Conservation (phyloP, 2,888 invertebrate species). For the Blastobasis lacticolella region DNA sequence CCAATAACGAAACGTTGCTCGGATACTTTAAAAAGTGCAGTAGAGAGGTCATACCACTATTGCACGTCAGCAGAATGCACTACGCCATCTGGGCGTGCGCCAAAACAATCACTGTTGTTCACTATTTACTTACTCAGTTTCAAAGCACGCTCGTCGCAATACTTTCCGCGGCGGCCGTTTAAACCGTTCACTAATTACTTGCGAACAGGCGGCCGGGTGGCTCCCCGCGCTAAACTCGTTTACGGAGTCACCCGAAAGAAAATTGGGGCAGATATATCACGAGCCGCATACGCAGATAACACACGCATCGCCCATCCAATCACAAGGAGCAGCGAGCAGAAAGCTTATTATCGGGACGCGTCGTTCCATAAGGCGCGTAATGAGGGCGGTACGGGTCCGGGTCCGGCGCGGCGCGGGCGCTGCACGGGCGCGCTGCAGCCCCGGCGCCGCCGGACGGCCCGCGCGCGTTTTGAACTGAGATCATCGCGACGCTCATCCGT, state of each 20-base stretch:
- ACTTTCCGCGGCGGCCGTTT: conserved; percentile 13
- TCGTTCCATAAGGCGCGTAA: conserved; percentile 50
- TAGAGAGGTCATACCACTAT: conserved; percentile 27
- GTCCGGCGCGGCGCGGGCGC: conserved; percentile 15
- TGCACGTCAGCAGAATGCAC: conserved; percentile 53
- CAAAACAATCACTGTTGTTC: conserved; percentile 71
- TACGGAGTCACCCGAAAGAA: conserved; percentile 49
- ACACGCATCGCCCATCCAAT: conserved; percentile 69
- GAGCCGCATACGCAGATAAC: conserved; percentile 56
- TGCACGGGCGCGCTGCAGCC: conserved; percentile 24
- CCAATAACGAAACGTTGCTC: background rate
- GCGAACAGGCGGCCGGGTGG: conserved; percentile 17
- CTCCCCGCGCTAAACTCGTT: conserved; percentile 31
- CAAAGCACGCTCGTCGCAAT: conserved; percentile 14
- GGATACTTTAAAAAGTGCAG: conserved; percentile 11
- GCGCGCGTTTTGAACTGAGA: conserved; percentile 67
- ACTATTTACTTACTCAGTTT: conserved; percentile 42
- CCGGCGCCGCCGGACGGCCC: conserved; percentile 41
- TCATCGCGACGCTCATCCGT: conserved; percentile 73
- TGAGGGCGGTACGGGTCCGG: conserved; percentile 33
- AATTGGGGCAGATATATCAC: conserved; percentile 59
- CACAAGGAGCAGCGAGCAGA: conserved; percentile 61
- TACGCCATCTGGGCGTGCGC: conserved; percentile 64
- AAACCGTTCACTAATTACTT: conserved; percentile 22
- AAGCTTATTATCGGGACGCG: conserved; percentile 64